Conservation (phyloP, 1,140 invertebrate genomes). For the Varroa destructor region DNA sequence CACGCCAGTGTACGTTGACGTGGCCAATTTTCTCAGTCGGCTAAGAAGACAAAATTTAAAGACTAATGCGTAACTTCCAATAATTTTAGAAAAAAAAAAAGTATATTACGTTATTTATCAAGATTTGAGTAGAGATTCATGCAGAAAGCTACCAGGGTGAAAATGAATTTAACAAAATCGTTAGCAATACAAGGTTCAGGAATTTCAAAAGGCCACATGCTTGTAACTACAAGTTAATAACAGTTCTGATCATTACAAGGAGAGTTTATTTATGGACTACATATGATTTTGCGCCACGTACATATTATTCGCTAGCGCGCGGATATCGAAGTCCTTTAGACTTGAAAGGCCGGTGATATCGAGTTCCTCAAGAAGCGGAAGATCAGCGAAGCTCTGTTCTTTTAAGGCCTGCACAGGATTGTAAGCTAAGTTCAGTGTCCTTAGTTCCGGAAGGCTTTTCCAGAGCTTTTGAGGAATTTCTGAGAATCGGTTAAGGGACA, state of each 20-base stretch:
- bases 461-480: constrained; percentile 6
- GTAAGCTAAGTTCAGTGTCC: not conserved
- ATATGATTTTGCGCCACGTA: not conserved
- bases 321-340: not conserved
- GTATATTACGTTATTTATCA: too few relatives aligned
- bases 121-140: too few relatives aligned
- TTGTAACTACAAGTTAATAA: too few relatives aligned
- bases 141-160: too few relatives aligned
- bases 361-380: not conserved
- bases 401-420: constrained; percentile 2
- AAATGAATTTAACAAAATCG: too few relatives aligned
- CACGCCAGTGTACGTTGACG: constrained; percentile 4
- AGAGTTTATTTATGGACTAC: too few relatives aligned
- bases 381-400: not conserved
- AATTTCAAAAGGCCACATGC: too few relatives aligned
- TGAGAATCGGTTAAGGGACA: constrained; percentile 3
- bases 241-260: too few relatives aligned
- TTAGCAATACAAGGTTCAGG: too few relatives aligned
- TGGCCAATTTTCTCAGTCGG: constrained; percentile 8
- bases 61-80: too few relatives aligned
- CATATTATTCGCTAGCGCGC: not conserved
- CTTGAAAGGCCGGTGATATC: not conserved
- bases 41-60: not conserved
- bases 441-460: not conserved
- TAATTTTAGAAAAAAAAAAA: too few relatives aligned